Base-by-base conservation (phyloP, 2,888 invertebrate genomes). In the Epirrita christyi region DNA sequence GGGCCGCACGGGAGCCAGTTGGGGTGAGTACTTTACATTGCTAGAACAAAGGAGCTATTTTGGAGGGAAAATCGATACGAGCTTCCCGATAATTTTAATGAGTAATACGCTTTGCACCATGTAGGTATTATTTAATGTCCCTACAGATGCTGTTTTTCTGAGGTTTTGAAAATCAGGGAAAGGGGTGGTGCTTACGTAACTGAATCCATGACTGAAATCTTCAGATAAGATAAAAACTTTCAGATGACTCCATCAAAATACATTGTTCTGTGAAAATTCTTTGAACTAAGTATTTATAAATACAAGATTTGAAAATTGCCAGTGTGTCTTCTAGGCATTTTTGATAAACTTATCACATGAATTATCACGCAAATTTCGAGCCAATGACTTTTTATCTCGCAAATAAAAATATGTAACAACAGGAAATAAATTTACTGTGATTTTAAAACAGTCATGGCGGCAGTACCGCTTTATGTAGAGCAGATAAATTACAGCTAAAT, bases 1-100 rank as follows among this genome's bases (percentile, higher is more conserved):
- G 74, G 98, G 98, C 75, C 94, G 98, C 75, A 98, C 97, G 64
- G 98, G 96, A 74, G 93, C 95, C 81, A 98, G 97, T 92, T 98
- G 98, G 98, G 97, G 98, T 98, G 85, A 97, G 97, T 96, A 50
- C 62, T 64, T 44, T 49, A 28, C 38, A 21, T 29, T 38, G 14
- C 47, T 32, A 40, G 42, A 57, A 51, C 46, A 59, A 66, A 53
- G 54, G 48, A 34, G 44, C 34, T 46, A 40, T 77, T 81, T 83
- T 79, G 81, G 82, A 78, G 86, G 85, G 85, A 85, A 83, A 60
- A 67, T 66, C 65, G 62, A 67, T 67, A 70, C 64, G 59, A 38
- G 66, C 61, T 55, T 57, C 32, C 40, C 46, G 29, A 44, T 38
- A 29, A 42, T 32, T 46, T 45, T 44, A 47, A 59, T 52, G 2